Percentiles rank a stretch among this genome's conserved stretches.
Conservation (phyloP, 1,140 invertebrate species). For the Tetraneura akinire region DNA sequence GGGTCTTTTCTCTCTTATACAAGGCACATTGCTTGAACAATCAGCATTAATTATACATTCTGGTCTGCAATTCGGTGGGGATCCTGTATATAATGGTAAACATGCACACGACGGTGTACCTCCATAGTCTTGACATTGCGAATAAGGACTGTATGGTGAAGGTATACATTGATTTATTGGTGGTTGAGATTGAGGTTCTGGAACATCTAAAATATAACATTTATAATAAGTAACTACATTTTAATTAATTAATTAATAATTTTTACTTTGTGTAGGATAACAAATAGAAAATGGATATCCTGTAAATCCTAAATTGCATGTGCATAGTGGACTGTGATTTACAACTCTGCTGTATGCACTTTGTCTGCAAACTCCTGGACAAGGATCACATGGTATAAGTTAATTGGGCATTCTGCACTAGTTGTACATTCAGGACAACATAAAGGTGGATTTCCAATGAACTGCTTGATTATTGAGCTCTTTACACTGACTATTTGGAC, state of each 20-base stretch:
- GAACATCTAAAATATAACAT: conserved; percentile 2
- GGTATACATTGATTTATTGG: conserved; percentile 60
- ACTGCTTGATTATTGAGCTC: conserved; percentile 58
- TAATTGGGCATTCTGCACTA: conserved; percentile 62
- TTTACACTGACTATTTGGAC: conserved; percentile 60
- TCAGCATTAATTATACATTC: conserved; percentile 73
- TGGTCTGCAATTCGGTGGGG: conserved; percentile 71
- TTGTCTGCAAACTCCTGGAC: conserved; percentile 63
- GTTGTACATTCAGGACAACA: conserved; percentile 71
- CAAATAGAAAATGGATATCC: conserved; percentile 64
- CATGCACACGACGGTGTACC: conserved; percentile 64
- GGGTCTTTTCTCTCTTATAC: conserved; percentile 73
- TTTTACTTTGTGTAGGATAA: conserved; percentile 60
- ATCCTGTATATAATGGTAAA: conserved; percentile 64
- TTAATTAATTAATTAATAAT: not conserved
- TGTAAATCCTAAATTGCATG: conserved; percentile 60
- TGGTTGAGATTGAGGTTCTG: conserved; percentile 52
- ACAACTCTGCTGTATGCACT: conserved; percentile 63
- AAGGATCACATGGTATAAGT: conserved; percentile 63
- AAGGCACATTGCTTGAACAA: conserved; percentile 71
- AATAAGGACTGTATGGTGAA: conserved; percentile 64
- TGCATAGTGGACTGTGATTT: conserved; percentile 63
- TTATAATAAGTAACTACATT: not conserved
- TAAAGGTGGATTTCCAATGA: conserved; percentile 68
- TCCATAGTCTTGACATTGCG: conserved; percentile 63